Percentiles rank a stretch among this genome's conserved stretches.
Conservation (phyloP, 64 coral and sea anemone species). For the Montipora foliosa region DNA sequence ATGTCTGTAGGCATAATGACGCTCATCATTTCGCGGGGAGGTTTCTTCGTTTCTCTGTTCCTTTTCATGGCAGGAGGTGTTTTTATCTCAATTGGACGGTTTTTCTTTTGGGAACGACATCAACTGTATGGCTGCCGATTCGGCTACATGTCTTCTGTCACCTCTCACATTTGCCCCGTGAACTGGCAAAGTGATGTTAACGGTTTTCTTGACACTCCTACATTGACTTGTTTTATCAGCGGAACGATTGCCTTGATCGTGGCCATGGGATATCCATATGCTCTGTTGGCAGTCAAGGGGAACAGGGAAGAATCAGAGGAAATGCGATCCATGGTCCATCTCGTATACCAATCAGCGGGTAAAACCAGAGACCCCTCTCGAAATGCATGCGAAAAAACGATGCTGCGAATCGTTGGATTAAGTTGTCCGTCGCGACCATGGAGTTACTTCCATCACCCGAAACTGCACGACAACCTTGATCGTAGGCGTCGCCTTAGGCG, state of each 20-base stretch:
- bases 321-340: not conserved
- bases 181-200: not conserved
- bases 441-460: not conserved
- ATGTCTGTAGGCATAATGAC: not conserved
- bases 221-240: not conserved
- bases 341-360: not conserved
- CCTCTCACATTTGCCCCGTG: not conserved
- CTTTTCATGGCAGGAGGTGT: not conserved
- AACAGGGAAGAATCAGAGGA: not conserved
- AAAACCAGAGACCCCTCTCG: not conserved
- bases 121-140: not conserved
- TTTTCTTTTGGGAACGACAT: slow-evolving; percentile 16
- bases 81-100: not conserved
- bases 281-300: not conserved
- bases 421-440: not conserved
- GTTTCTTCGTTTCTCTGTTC: not conserved
- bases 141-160: not conserved
- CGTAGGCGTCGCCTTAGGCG: not conserved
- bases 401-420: not conserved
- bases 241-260: not conserved
- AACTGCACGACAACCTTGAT: not conserved
- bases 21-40: not conserved
- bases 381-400: not conserved
- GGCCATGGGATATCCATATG: not conserved
- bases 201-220: not conserved